These are phyloP conservation scores for Frieseomelitta varia DNA, from an alignment of 1,140 invertebrate genomes.

Conservation along the genomic window DNA sequence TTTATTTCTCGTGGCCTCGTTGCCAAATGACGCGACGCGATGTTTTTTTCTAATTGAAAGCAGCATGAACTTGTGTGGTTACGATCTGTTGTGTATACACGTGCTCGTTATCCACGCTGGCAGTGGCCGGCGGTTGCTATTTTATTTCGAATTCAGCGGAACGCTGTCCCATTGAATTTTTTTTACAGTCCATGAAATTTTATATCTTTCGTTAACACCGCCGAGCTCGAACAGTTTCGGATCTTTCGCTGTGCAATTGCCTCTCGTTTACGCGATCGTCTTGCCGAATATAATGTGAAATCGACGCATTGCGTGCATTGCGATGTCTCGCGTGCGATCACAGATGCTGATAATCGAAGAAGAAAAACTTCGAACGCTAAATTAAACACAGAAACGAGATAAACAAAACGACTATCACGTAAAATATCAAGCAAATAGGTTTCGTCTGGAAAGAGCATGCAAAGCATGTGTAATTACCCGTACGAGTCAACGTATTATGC, in stretches of 20 bases:
- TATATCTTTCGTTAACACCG: constrained; percentile 10
- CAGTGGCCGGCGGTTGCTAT: neutral
- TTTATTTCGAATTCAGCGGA: constrained; percentile 24
- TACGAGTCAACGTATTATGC: neutral
- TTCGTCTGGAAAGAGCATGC: neutral
- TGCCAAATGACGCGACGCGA: neutral
- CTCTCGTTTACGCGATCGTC: neutral
- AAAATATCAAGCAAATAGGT: neutral
- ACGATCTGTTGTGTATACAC: neutral
- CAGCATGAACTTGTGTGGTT: neutral
- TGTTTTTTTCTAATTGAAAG: constrained; percentile 24
- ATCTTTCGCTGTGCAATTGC: neutral
- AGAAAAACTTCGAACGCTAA: too few relatives aligned
- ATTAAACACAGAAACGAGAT: too few relatives aligned
- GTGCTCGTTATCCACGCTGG: neutral
- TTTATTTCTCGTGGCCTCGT: neutral
- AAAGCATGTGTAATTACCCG: neutral
- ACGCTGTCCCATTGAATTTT: constrained; percentile 16
- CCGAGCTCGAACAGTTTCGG: neutral
- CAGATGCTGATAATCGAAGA: too few relatives aligned
- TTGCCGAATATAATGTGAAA: too few relatives aligned
- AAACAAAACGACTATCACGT: neutral
- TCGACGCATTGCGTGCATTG: too few relatives aligned
- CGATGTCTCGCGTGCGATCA: neutral
- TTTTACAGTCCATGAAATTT: constrained; percentile 29